Conservation (phyloP, 1,140 invertebrate species). For the Listronotus oregonensis region DNA sequence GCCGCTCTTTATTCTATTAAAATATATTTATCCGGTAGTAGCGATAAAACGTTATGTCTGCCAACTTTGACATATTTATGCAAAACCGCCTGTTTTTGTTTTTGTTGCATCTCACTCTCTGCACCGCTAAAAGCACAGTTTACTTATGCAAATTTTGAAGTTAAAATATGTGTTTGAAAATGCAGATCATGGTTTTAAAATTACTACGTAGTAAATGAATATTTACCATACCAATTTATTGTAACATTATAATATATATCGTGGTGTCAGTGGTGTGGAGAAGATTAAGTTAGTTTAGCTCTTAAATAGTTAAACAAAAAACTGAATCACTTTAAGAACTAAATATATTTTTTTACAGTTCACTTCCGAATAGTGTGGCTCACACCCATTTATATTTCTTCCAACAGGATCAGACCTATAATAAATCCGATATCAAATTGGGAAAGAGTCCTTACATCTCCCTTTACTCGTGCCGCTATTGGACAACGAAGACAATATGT, state of each 20-base stretch:
- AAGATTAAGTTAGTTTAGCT: too few species aligned
- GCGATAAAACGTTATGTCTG: slow-evolving; percentile 13
- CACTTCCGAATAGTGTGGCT: too few species aligned
- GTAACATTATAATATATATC: not conserved
- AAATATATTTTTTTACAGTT: too few species aligned
- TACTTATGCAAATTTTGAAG: slow-evolving; percentile 26
- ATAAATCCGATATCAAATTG: too few species aligned
- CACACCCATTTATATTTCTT: too few species aligned
- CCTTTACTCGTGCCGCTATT: too few species aligned
- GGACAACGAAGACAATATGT: too few species aligned
- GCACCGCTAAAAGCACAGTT: slow-evolving; percentile 23
- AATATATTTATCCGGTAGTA: slow-evolving; percentile 11
- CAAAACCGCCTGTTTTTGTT: slow-evolving; percentile 23
- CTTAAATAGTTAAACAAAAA: too few species aligned
- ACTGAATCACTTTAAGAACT: too few species aligned
- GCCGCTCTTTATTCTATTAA: not conserved
- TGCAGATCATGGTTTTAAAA: slow-evolving; percentile 24
- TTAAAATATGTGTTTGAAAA: slow-evolving; percentile 31
- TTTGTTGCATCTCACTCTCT: slow-evolving; percentile 17
- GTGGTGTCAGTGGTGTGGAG: not conserved
- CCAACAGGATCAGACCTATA: too few species aligned
- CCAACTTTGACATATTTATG: slow-evolving; percentile 33
- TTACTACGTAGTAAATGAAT: slow-evolving; percentile 27
- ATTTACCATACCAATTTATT: slow-evolving; percentile 21
- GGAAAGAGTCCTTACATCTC: too few species aligned